phyloP scores from a whole-genome alignment of 2,888 invertebrate genomes.

The Callinectes sapidus region DNA sequence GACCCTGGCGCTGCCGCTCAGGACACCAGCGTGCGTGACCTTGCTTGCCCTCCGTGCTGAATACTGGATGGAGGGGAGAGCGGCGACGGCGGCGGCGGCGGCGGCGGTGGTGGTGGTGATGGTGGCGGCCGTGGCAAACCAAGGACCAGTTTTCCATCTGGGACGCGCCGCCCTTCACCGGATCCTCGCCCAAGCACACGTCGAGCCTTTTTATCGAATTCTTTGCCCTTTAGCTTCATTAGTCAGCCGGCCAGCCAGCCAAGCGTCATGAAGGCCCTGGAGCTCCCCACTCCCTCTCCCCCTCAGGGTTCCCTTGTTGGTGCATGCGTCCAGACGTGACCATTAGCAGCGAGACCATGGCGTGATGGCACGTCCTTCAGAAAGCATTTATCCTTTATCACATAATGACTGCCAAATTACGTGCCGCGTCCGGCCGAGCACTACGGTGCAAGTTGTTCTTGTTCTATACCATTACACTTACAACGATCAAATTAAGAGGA shows the following conservation, averaged over 20 bases:
- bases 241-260: background rate
- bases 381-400: background rate
- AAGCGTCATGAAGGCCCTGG: background rate
- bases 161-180: background rate
- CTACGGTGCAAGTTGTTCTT: background rate
- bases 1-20: background rate
- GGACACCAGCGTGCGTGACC: background rate
- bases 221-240: background rate
- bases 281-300: background rate
- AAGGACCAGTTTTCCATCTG: background rate
- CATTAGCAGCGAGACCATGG: background rate
- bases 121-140: background rate
- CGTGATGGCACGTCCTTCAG: background rate
- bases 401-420: background rate
- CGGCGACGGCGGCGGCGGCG: background rate
- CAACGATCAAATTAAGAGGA: background rate
- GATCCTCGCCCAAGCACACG: background rate
- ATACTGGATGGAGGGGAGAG: slow-evolving; percentile 5
- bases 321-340: background rate
- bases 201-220: background rate
- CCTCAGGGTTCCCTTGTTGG: background rate
- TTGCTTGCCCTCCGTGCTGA: background rate
- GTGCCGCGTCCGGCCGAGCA: background rate
- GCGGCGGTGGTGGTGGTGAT: background rate
- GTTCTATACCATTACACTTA: background rate